Base-by-base conservation (phyloP, 2,113 vertebrate genomes). In the Apodemus sylvaticus region DNA sequence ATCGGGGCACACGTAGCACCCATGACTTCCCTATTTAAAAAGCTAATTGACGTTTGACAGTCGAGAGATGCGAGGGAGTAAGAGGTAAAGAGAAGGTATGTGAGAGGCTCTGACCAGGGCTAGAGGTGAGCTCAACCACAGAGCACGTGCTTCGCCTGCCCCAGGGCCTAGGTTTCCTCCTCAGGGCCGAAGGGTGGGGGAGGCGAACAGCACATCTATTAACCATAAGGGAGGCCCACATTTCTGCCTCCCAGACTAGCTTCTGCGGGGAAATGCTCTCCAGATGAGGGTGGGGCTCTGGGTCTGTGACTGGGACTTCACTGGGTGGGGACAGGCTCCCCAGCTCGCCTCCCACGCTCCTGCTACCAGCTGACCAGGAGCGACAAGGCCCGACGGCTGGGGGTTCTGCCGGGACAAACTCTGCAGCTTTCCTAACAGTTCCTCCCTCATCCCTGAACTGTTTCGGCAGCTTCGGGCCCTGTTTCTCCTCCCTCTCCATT, bases 381-480 rank as follows among this genome's bases (percentile, higher is more conserved):
- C n/a, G n/a, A n/a, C n/a, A n/a, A n/a, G n/a, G n/a, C 20, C 8
- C 2, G 19, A 1, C 94, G 77, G 94, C 39, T 42, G 58, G 22
- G 22, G 62, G 68, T 90, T 48, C 92, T 86, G 66, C 42, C 64
- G 0, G 58, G 48, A 64, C 78, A 48, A 55, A 90, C 53, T 24
- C 83, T 90, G 73, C 88, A 36, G n/a, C 83, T 88, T 97, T 86
- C 89, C 77, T 70, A 39, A 89, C 76, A 79, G 70, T 29, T 74
- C 55, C 1, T 48, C 66, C 66, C 51, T 92, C 90, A 22, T 39
- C 31, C 36, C 76, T 68, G 62, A 71, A 71, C 81, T 78, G n/a
- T 86, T 97, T 93, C 92, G 95, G 96, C 94, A 94, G 93, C 92
- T 97, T 31, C 34, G 26, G 26, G 36, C n/a, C 83, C 71, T 45